Evolutionary conservation across 2,113 vertebrate genomes (phyloP).

Genomic region (Zingel zingel): DNA sequence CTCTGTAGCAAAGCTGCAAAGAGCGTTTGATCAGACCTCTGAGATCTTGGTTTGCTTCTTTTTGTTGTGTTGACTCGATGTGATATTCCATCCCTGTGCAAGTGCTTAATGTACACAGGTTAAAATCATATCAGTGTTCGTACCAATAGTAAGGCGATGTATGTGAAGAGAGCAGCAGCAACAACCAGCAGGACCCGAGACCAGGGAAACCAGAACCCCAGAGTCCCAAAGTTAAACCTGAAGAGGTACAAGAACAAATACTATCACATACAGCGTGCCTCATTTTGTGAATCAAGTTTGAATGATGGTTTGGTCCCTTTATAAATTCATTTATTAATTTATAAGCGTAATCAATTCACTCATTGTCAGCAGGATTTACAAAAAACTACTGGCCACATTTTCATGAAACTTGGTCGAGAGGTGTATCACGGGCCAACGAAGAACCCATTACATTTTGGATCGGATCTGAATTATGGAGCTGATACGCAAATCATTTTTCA

Average conservation of each 20-base stretch:
- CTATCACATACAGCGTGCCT: background rate
- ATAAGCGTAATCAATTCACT: background rate
- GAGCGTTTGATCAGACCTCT: background rate
- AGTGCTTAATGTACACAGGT: background rate
- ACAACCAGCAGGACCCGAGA: conserved; percentile 86
- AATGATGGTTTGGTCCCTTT: background rate
- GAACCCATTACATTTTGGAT: too few relatives aligned
- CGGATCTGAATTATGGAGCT: too few relatives aligned
- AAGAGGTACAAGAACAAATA: background rate
- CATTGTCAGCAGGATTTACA: too few relatives aligned
- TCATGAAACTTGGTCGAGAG: too few relatives aligned
- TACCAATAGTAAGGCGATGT: conserved; percentile 87
- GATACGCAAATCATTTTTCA: too few relatives aligned
- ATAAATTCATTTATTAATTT: background rate
- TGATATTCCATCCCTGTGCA: background rate
- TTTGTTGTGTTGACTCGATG: background rate
- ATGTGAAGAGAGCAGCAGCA: conserved; percentile 83
- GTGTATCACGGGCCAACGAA: too few relatives aligned
- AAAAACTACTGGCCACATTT: too few relatives aligned
- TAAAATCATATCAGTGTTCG: background rate
- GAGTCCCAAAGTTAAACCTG: conserved; percentile 87
- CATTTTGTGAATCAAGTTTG: background rate
- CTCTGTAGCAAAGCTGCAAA: too few relatives aligned
- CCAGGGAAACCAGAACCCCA: conserved; percentile 92
- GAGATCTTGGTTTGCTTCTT: background rate